Percentiles rank a stretch among this genome's conserved stretches.
Evolutionary conservation across 2,797 vertebrate genomes (phyloP).

Genomic region (Chrosomus eos): DNA sequence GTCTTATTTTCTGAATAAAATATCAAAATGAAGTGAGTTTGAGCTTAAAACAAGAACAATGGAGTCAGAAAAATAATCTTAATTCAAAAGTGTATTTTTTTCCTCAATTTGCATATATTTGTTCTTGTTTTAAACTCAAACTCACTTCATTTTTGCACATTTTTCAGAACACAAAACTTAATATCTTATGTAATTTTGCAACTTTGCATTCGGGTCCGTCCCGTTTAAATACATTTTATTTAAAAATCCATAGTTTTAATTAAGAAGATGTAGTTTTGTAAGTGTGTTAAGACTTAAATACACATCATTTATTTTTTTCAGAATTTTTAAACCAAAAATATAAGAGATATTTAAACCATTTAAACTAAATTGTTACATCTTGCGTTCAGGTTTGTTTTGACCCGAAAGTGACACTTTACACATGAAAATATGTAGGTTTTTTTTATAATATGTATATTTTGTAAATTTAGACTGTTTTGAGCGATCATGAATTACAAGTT

Average conservation of each 20-base stretch:
- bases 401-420: background rate
- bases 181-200: background rate
- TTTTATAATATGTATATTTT: background rate
- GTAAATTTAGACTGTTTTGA: background rate
- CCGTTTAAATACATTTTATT: too few species aligned
- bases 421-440: background rate
- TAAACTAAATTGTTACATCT: background rate
- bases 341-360: background rate
- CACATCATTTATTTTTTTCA: background rate
- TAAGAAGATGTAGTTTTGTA: background rate
- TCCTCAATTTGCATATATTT: background rate
- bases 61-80: background rate
- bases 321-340: background rate
- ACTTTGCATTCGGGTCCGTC: background rate
- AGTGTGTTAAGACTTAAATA: too few species aligned
- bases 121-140: background rate
- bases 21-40: background rate
- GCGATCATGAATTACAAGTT: too few species aligned
- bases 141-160: background rate
- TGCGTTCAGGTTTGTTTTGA: too few species aligned
- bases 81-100: background rate
- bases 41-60: background rate
- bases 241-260: background rate
- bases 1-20: background rate
- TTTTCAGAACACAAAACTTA: background rate